Conservation (phyloP, 1,140 invertebrate species). For the Asobara japonica region DNA sequence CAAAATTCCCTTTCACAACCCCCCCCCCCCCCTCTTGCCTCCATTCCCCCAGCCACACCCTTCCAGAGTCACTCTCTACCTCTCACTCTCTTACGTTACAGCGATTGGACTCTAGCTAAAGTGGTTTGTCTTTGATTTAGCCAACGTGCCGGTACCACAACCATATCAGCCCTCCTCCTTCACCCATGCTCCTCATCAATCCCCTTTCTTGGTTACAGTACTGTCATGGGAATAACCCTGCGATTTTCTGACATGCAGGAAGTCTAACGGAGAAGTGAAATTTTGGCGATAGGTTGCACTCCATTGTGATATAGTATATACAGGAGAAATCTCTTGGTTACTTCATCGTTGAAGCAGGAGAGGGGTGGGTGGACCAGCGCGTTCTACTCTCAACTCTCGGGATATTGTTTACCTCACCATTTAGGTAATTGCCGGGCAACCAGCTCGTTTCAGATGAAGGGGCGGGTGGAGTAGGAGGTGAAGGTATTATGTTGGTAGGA, state of each 20-base stretch:
- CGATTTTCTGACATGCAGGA: background rate
- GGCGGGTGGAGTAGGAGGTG: background rate
- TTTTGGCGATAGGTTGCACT: constrained; percentile 12
- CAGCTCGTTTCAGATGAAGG: constrained; percentile 44
- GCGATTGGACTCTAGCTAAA: constrained; percentile 57
- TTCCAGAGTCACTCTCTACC: background rate
- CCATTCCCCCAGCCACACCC: constrained; percentile 5
- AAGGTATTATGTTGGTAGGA: background rate
- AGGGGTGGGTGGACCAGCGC: constrained; percentile 38
- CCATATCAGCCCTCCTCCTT: constrained; percentile 16
- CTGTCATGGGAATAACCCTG: background rate
- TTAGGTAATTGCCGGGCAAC: constrained; percentile 67
- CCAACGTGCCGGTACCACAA: constrained; percentile 46
- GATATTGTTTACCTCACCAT: constrained; percentile 67
- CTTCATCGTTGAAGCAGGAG: constrained; percentile 21
- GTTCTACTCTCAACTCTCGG: constrained; percentile 58
- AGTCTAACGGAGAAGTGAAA: constrained; percentile 5
- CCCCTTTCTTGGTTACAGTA: background rate
- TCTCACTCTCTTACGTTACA: background rate
- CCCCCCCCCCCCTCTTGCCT: constrained; percentile 2
- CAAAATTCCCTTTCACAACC: constrained; percentile 36
- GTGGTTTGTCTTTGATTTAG: constrained; percentile 68
- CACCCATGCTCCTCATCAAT: background rate
- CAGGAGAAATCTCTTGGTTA: background rate
- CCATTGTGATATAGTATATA: constrained; percentile 27